Percentiles rank a stretch among this genome's conserved stretches.
Evolutionary conservation across 2,113 vertebrate species (phyloP).

Genomic region (Nettapus auritus): DNA sequence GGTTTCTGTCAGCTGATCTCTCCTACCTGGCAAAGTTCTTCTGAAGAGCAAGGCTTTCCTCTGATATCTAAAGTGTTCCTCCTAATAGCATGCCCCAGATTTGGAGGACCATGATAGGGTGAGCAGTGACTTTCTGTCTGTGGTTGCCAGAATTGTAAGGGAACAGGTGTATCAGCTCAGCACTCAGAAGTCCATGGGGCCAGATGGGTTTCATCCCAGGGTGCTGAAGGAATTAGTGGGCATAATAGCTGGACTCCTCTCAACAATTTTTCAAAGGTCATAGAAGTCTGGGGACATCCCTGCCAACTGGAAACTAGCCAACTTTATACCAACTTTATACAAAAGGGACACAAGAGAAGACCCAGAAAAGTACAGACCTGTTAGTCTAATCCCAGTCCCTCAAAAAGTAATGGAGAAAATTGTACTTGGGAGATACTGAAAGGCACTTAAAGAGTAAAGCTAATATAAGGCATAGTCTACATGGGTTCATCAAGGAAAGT

Average conservation of each 20-base stretch:
- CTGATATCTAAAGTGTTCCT: not conserved
- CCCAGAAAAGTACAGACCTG: not conserved
- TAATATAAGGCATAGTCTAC: not conserved
- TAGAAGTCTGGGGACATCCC: not conserved
- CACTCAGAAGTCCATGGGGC: not conserved
- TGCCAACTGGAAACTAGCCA: not conserved
- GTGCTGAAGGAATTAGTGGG: not conserved
- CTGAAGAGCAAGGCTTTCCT: not conserved
- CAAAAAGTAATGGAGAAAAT: not conserved
- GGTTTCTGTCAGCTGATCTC: not conserved
- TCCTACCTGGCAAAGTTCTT: not conserved
- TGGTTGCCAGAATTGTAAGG: not conserved
- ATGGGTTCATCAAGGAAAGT: not conserved
- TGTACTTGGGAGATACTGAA: not conserved
- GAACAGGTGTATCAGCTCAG: not conserved
- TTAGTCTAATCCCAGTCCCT: not conserved
- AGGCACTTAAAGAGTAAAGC: not conserved
- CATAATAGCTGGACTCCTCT: not conserved
- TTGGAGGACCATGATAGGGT: not conserved
- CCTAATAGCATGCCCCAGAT: not conserved
- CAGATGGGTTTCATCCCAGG: not conserved
- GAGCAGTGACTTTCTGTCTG: not conserved
- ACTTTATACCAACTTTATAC: not conserved
- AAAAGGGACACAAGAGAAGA: not conserved
- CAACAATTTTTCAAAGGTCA: not conserved